Evolutionary conservation across 2,797 vertebrate genomes (phyloP), one percentile per base, ranked within the genome.

Genomic region (Tapirus indicus): DNA sequence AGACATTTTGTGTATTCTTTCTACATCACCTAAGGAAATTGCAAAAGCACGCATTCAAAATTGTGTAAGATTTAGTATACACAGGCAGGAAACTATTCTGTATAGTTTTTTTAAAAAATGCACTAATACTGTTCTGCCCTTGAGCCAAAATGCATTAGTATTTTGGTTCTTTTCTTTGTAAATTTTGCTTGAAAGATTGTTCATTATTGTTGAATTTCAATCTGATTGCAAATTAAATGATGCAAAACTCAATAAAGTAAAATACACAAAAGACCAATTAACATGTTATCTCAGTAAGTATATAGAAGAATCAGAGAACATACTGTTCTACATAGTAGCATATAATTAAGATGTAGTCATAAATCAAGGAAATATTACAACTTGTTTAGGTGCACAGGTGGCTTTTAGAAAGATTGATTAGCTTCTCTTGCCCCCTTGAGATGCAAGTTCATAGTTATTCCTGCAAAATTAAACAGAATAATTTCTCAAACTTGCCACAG

Each of bases 251-350:
- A 98, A 96, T 98, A 98, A 98, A 98, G 72, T 92, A 98, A 97
- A 98, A 98, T 98, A 97, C 98, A 97, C 98, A 97, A 94, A 97
- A 97, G 98, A 71, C 95, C 97, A 97, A 97, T 98, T 98, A 98
- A 66, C 94, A 88, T 97, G 97, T 91, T 98, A 98, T 97, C 95
- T 98, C 97, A 97, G 97, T 98, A 97, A 98, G 92, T 97, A 97
- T 96, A 74, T 32, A 93, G 96, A 97, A 89, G 85, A 94, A 92
- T 89, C 75, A 95, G 93, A 85, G 97, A 98, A 96, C 96, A 96
- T 95, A 93, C 88, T 98, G 97, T 98, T 98, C 96, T 97, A 72
- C 66, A 6, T 93, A 95, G 83, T 56, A 13, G 93, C 32, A 32
- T 97, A 82, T 97, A 92, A 98, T 98, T 98, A 98, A 98, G 96